Conservation (phyloP, 1,140 invertebrate species). For the Drosophila persimilis region DNA sequence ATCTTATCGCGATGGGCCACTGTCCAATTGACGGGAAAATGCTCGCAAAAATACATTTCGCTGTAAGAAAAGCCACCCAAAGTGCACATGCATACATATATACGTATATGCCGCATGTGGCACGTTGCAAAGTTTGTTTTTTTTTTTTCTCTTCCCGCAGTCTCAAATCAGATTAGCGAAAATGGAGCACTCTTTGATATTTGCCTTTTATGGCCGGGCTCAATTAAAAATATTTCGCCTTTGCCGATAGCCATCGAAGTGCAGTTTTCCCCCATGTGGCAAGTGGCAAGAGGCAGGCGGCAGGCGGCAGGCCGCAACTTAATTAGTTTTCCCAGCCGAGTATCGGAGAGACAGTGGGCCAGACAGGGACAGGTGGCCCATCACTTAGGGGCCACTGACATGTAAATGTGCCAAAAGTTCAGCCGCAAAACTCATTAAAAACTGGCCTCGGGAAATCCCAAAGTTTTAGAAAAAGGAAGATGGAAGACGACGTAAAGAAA, state of each 20-base stretch:
- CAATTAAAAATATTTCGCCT: slow-evolving; percentile 74
- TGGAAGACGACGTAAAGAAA: slow-evolving; percentile 18
- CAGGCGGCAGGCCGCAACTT: slow-evolving; percentile 44
- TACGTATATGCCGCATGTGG: slow-evolving; percentile 30
- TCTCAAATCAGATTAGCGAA: slow-evolving; percentile 67
- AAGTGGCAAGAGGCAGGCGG: slow-evolving; percentile 36
- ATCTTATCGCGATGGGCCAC: slow-evolving; percentile 82
- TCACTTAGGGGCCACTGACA: slow-evolving; percentile 71
- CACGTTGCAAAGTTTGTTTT: slow-evolving; percentile 30
- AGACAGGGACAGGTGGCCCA: slow-evolving; percentile 66
- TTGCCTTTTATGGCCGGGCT: slow-evolving; percentile 60
- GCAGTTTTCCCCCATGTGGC: slow-evolving; percentile 28
- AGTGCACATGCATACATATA: slow-evolving; percentile 35
- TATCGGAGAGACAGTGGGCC: slow-evolving; percentile 12
- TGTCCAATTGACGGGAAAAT: slow-evolving; percentile 80
- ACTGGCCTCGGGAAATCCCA: slow-evolving; percentile 46
- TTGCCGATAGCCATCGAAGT: slow-evolving; percentile 58
- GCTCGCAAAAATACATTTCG: slow-evolving; percentile 77
- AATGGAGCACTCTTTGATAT: slow-evolving; percentile 72
- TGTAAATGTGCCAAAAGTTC: slow-evolving; percentile 81
- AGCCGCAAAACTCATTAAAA: slow-evolving; percentile 64
- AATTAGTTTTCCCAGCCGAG: slow-evolving; percentile 59
- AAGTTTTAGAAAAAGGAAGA: slow-evolving; percentile 11
- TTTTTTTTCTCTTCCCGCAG: slow-evolving; percentile 12
- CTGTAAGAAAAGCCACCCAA: slow-evolving; percentile 67